Base-by-base conservation (phyloP, 2,113 vertebrate species). In the Heloderma charlesbogerti region DNA sequence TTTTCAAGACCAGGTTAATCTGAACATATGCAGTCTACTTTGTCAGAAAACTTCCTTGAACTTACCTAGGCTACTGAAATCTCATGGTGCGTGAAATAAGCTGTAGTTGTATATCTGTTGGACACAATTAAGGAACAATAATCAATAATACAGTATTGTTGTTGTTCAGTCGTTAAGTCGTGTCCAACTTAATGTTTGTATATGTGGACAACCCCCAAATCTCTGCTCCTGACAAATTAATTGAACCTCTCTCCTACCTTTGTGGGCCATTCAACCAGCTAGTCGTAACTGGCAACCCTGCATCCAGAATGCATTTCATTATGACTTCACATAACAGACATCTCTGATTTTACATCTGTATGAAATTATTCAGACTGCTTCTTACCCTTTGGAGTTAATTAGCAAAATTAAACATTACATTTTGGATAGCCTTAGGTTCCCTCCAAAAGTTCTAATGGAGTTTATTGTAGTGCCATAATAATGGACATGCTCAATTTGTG, bases 371-470 rank as follows among this genome's bases (percentile, higher is more conserved):
- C 90, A 94, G 51, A 84, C 45, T 48, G 29, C 90, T 94, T 94
- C 72, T 90, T 63, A 93, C 83, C 16, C 92, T 84, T 89, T 92
- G 20, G 66, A 90, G 75, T 89, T 94, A 88, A 93, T 96, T 90
- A 94, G 69, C 91, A 89, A 93, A 93, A 94, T 88, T 16, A 84
- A 74, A 92, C 92, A 93, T 94, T 93, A 95, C 88, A 84, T 79
- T 95, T 94, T 93, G 93, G 83, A 89, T 82, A 89, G 48, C 92
- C 93, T 84, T 54, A 86, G 74, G 60, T 45, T 91, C 89, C 86
- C 69, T 63, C 80, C 88, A 0, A 69, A 94, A 92, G 80, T 94
- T 93, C 8, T 90, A 92, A 5, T 93, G 83, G 84, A 81, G 69
- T 57, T 60, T 93, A 71, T 93, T 94, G 43, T 89, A 80, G 90